These are phyloP conservation scores for Megalops atlanticus DNA, from an alignment of 2,113 vertebrate species.

Conservation along the genomic window DNA sequence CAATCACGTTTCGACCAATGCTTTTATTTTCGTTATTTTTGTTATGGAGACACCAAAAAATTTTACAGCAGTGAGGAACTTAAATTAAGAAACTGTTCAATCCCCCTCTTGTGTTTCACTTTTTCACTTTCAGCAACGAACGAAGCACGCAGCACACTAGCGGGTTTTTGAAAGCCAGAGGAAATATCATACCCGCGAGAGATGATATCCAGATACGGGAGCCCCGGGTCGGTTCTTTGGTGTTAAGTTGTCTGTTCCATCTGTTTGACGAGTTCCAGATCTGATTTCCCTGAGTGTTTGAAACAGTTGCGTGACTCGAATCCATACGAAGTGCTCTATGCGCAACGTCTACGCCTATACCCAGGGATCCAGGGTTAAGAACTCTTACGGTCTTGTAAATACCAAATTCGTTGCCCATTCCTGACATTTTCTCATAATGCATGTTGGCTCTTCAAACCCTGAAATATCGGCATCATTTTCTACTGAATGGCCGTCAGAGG, in stretches of 20 bases:
- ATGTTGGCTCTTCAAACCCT: constrained; percentile 71
- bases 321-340: constrained; percentile 67
- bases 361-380: constrained; percentile 79
- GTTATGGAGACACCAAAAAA: no score
- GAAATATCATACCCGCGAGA: constrained; percentile 75
- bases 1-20: no score
- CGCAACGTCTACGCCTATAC: constrained; percentile 70
- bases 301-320: constrained; percentile 76
- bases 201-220: constrained; percentile 85
- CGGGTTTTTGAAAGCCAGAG: background rate
- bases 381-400: constrained; percentile 79
- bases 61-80: no score
- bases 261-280: constrained; percentile 83
- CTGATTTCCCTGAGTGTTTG: constrained; percentile 81
- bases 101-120: no score
- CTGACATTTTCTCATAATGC: constrained; percentile 71
- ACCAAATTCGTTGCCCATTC: constrained; percentile 76
- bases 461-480: constrained; percentile 83
- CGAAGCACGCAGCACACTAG: no score
- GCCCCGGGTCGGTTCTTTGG: constrained; percentile 81
- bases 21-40: no score
- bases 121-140: no score
- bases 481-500: constrained; percentile 75
- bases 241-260: constrained; percentile 82
- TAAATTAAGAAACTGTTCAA: no score